These are phyloP conservation scores for Actinernus sp. DNA, from an alignment of 92 coral and sea anemone genomes.

Conservation along the genomic window DNA sequence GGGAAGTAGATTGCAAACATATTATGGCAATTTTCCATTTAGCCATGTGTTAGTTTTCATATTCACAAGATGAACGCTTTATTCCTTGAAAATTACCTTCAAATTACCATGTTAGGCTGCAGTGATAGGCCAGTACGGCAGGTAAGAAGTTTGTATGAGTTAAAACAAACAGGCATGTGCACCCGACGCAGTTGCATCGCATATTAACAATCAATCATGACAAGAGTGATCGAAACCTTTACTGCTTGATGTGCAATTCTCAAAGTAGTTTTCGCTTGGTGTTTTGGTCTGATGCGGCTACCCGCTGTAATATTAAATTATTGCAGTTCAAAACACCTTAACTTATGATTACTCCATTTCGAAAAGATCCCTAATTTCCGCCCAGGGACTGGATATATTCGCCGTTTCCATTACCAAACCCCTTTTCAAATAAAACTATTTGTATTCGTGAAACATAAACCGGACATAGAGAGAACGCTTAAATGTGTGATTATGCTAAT, in stretches of 20 bases:
- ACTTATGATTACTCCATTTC: not conserved
- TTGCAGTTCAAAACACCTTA: not conserved
- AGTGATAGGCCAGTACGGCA: not conserved
- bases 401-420: not conserved
- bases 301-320: not conserved
- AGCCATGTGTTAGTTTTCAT: too few relatives aligned
- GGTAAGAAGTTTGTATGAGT: not conserved
- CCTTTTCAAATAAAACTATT: not conserved
- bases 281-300: too few relatives aligned
- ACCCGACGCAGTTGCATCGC: too few relatives aligned
- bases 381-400: not conserved
- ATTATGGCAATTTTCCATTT: too few relatives aligned
- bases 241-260: too few relatives aligned
- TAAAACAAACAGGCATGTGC: conserved; percentile 1
- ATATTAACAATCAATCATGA: too few relatives aligned
- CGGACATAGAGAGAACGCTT: too few relatives aligned
- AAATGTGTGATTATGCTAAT: too few relatives aligned
- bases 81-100: not conserved
- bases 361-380: not conserved
- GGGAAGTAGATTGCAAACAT: too few relatives aligned
- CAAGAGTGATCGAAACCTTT: too few relatives aligned
- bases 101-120: not conserved
- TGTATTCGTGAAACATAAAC: not conserved
- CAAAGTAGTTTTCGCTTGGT: too few relatives aligned
- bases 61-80: not conserved